Conservation (phyloP, 2,797 vertebrate species). For the Myotis planiceps region DNA sequence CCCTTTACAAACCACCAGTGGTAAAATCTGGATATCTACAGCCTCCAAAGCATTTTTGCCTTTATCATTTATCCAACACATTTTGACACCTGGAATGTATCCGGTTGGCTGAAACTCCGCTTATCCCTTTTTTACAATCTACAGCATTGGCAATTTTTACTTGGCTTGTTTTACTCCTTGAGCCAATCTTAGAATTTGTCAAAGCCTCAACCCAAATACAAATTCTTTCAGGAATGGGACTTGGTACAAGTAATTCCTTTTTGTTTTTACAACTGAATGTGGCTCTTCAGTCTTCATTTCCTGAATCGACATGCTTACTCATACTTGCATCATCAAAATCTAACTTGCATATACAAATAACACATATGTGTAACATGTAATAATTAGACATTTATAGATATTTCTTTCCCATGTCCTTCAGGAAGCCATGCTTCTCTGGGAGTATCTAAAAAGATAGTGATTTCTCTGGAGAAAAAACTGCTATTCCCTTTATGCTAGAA, state of each 20-base stretch:
- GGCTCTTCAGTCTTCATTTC: neutral
- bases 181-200: constrained; percentile 9
- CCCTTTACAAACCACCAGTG: constrained; percentile 22
- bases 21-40: neutral
- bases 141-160: neutral
- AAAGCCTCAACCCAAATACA: constrained; percentile 38
- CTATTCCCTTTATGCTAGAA: neutral
- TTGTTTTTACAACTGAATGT: neutral
- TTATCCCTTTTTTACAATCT: neutral
- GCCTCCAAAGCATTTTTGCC: neutral
- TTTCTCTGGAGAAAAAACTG: neutral
- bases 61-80: neutral
- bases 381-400: neutral
- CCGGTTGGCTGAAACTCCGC: constrained; percentile 4
- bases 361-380: neutral
- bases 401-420: constrained; percentile 1
- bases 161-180: neutral
- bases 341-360: neutral
- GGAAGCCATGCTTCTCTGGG: neutral
- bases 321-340: constrained; percentile 7
- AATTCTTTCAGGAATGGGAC: constrained; percentile 3
- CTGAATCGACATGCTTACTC: neutral
- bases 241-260: neutral
- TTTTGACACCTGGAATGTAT: neutral
- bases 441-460: neutral